Percentiles rank a stretch among this genome's conserved stretches.
phyloP scores from a whole-genome alignment of 1,140 invertebrate species.

The Tetragonula clypearis region DNA sequence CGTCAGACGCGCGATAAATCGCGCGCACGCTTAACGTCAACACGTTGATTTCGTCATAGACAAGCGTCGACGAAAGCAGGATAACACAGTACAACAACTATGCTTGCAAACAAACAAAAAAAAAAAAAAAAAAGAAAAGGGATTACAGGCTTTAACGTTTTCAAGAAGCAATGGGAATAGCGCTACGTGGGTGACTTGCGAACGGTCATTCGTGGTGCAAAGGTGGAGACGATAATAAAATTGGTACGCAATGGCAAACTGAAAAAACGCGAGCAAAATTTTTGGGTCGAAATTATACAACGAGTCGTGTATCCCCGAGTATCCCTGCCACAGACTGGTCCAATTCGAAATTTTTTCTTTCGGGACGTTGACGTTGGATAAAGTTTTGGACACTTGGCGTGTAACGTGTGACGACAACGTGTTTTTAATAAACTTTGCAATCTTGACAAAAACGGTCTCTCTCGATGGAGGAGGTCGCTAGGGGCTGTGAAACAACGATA shows the following conservation, averaged over 20 bases:
- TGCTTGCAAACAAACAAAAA: not conserved
- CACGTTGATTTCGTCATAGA: not conserved
- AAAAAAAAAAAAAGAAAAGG: not conserved
- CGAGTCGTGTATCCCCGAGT: not conserved
- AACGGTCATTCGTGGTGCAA: constrained; percentile 19
- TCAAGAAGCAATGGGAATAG: constrained; percentile 36
- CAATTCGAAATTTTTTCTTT: not conserved
- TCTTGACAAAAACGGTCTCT: not conserved
- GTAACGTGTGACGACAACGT: not conserved
- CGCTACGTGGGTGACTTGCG: constrained; percentile 7
- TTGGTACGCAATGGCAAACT: not conserved
- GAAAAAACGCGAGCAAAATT: constrained; percentile 14
- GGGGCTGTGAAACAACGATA: not conserved
- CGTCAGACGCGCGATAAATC: not conserved
- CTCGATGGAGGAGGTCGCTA: not conserved
- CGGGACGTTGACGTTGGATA: not conserved
- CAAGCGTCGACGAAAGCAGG: constrained; percentile 47
- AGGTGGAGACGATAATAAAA: not conserved
- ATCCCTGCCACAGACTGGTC: not conserved
- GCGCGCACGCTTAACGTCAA: constrained; percentile 24
- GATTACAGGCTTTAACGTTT: not conserved
- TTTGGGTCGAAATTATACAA: constrained; percentile 8
- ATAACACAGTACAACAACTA: constrained; percentile 22
- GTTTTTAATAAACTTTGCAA: constrained; percentile 2
- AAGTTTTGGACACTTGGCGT: not conserved